These are phyloP conservation scores for Sylvicola cinctus DNA, from an alignment of 2,888 invertebrate genomes.

Conservation along the genomic window DNA sequence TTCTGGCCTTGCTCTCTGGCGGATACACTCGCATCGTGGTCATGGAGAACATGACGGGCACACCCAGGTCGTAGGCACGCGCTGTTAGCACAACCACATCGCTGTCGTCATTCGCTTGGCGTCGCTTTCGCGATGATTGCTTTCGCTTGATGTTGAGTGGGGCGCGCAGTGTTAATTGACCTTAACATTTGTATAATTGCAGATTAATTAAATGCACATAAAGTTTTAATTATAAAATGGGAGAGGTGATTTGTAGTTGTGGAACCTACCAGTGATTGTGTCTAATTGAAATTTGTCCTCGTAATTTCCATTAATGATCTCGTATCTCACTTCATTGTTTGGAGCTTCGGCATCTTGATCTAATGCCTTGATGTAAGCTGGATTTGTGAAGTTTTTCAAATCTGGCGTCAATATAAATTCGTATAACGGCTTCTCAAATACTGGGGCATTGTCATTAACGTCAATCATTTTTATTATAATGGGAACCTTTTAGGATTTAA, in stretches of 20 bases:
- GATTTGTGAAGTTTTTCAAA: slow-evolving; percentile 50
- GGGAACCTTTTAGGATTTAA: slow-evolving; percentile 23
- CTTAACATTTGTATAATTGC: slow-evolving; percentile 24
- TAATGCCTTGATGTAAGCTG: slow-evolving; percentile 60
- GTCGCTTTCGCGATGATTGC: slow-evolving; percentile 21
- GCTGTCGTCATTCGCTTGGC: slow-evolving; percentile 24
- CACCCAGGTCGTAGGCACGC: slow-evolving; percentile 67
- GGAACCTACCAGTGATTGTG: slow-evolving; percentile 39
- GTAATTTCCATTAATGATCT: slow-evolving; percentile 55
- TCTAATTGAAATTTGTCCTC: slow-evolving; percentile 55
- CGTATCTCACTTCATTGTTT: slow-evolving; percentile 70
- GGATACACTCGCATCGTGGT: slow-evolving; percentile 58
- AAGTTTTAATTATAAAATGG: too few species aligned
- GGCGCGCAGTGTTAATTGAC: slow-evolving; percentile 45
- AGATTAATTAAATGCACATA: neutral
- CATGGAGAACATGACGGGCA: slow-evolving; percentile 52
- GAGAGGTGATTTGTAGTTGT: too few species aligned
- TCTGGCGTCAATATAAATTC: slow-evolving; percentile 61
- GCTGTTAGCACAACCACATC: slow-evolving; percentile 45
- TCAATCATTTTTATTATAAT: slow-evolving; percentile 54
- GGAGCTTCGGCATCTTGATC: slow-evolving; percentile 69
- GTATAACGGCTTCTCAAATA: slow-evolving; percentile 58
- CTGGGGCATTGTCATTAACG: slow-evolving; percentile 73
- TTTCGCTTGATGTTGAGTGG: slow-evolving; percentile 19
- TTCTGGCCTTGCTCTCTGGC: slow-evolving; percentile 51